phyloP scores from a whole-genome alignment of 2,888 invertebrate genomes.

The Polyommatus icarus region DNA sequence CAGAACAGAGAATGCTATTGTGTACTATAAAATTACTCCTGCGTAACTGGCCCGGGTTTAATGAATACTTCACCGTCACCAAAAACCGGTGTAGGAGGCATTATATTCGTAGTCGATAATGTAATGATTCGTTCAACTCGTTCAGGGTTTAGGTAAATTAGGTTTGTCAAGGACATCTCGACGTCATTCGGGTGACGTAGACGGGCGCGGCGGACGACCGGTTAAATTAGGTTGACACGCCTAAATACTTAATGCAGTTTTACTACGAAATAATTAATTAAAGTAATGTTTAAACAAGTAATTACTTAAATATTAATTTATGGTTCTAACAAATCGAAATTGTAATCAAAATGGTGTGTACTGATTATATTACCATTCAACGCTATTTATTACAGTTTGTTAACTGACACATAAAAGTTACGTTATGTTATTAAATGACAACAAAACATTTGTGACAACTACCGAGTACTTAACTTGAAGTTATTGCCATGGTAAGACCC shows the following conservation, averaged over 20 bases:
- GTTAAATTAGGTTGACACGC: constrained; percentile 10
- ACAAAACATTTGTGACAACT: not conserved
- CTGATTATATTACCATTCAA: not conserved
- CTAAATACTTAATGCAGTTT: constrained; percentile 1
- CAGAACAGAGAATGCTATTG: too few relatives aligned
- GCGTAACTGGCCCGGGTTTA: too few relatives aligned
- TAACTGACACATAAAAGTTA: not conserved
- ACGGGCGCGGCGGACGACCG: not conserved
- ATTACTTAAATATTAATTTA: not conserved
- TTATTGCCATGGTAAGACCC: not conserved
- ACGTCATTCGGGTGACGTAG: not conserved
- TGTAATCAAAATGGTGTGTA: not conserved
- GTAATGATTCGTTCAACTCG: not conserved
- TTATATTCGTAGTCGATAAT: not conserved
- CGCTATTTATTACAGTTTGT: too few relatives aligned
- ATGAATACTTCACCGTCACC: too few relatives aligned
- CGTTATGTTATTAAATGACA: not conserved
- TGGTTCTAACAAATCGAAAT: not conserved
- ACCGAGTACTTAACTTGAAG: not conserved
- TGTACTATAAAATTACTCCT: too few relatives aligned
- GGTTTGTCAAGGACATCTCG: not conserved
- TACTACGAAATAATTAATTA: constrained; percentile 6
- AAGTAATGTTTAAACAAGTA: not conserved
- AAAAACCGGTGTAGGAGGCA: too few relatives aligned
- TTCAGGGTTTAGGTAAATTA: not conserved